Conservation (phyloP, 2,113 vertebrate genomes). For the Ochotona princeps region DNA sequence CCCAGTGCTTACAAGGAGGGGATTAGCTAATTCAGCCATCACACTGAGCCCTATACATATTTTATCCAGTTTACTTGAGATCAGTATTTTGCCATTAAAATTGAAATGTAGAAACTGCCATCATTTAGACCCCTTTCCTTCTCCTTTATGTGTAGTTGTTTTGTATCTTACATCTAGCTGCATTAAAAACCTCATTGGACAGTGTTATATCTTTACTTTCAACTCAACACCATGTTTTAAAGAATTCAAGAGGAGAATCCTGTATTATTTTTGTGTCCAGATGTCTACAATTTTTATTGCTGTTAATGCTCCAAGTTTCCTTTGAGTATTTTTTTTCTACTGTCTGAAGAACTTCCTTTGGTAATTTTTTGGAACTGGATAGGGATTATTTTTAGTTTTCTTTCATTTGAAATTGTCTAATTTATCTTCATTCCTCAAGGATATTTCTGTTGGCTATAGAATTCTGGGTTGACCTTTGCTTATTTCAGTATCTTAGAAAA, state of each 20-base stretch:
- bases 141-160: background rate
- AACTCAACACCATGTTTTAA: slow-evolving; percentile 15
- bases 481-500: background rate
- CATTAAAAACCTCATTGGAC: background rate
- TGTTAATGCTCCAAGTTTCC: background rate
- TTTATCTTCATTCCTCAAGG: background rate
- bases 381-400: slow-evolving; percentile 9
- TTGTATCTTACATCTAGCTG: background rate
- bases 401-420: slow-evolving; percentile 2
- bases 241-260: background rate
- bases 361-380: slow-evolving; percentile 1
- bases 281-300: background rate
- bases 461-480: background rate
- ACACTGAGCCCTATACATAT: background rate
- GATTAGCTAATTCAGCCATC: too few species aligned
- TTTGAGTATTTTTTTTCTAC: background rate
- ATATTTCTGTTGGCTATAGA: background rate
- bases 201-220: background rate
- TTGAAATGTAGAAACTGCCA: background rate
- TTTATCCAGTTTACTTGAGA: background rate
- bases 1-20: too few species aligned
- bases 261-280: background rate
- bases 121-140: background rate
- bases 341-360: slow-evolving; percentile 9
- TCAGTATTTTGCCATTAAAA: background rate